Evolutionary conservation across 2,797 vertebrate species (phyloP), one percentile per base, ranked within the genome.

Genomic region (Schizopygopsis malacanthus): DNA sequence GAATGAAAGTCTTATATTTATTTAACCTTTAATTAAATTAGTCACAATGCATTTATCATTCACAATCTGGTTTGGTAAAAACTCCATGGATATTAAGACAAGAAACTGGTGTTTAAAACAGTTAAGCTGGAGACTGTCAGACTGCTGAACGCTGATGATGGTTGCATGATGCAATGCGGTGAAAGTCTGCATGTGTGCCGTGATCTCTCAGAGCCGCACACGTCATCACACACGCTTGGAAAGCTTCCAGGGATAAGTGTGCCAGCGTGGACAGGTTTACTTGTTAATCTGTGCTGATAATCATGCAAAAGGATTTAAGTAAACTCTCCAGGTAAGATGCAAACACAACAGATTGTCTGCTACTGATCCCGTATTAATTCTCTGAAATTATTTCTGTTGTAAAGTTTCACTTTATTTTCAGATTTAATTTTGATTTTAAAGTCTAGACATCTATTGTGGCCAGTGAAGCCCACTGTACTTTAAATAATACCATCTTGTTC

Each of bases 221-320:
- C 9, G 1, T 79, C 25, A 13, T 77, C 61, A 78, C 50, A 5
- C 39, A 15, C 1, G 0, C 54, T 65, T 45, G 45, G 16, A 28
- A 75, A 15, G 61, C 45, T 65, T n/a, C n/a, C 45, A 20, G 16
- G 52, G n/a, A 75, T 56, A 54, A 52, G 28, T 16, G 65, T 79
- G 67, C 22, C 67, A 83, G 67, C 12, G 28, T 37, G 41, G n/a
- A 61, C 47, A n/a, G 79, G 45, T 76, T 89, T 56, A 85, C 4
- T 54, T 15, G 71, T 76, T 82, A 84, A 86, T 87, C 84, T 79
- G n/a, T 52, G 37, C 50, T 69, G 81, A 87, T 90, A 70, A 85
- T 80, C 79, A 72, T 71, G 4, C 4, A 12, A 71, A 50, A 71
- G 52, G 78, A 81, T 41, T 76, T 18, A 43, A 56, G 22, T 56